Evolutionary conservation across 1,140 invertebrate genomes (phyloP).

Genomic region (Zophobas atratus): DNA sequence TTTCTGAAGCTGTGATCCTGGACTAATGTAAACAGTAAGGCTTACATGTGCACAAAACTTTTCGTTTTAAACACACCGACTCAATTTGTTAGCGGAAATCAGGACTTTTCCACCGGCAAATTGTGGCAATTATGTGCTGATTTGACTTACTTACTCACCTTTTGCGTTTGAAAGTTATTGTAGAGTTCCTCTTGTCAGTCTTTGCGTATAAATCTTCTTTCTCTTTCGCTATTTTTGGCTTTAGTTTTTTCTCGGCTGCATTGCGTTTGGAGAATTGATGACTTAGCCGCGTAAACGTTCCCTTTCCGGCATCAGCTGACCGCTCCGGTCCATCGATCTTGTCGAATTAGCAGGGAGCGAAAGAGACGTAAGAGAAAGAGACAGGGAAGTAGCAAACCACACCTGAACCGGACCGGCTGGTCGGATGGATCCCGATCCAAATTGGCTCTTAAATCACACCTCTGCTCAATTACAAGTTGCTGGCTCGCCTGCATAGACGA

Average conservation of each 20-base stretch:
- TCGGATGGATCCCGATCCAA: slow-evolving; percentile 31
- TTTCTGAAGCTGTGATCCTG: too few species aligned
- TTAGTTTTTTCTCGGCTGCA: neutral
- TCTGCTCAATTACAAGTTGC: slow-evolving; percentile 43
- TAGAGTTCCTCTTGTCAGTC: too few species aligned
- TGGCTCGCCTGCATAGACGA: slow-evolving; percentile 19
- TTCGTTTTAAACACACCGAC: too few species aligned
- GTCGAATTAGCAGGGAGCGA: neutral
- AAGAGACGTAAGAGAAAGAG: neutral
- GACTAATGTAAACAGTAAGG: too few species aligned
- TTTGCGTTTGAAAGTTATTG: too few species aligned
- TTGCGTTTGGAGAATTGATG: neutral
- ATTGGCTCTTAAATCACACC: slow-evolving; percentile 48
- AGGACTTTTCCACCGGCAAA: too few species aligned
- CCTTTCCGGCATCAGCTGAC: slow-evolving; percentile 3
- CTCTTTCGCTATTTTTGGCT: too few species aligned
- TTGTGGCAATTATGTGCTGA: too few species aligned
- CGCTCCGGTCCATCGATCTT: slow-evolving; percentile 4
- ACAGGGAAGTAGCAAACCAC: slow-evolving; percentile 4
- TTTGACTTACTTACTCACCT: too few species aligned
- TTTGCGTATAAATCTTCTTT: too few species aligned
- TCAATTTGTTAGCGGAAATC: too few species aligned
- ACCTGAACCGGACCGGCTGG: neutral
- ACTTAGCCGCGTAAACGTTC: neutral
- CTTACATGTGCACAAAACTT: too few species aligned